Evolutionary conservation across 1,140 invertebrate species (phyloP), one percentile per base, ranked within the genome.

Genomic region (Oedothorax gibbosus): DNA sequence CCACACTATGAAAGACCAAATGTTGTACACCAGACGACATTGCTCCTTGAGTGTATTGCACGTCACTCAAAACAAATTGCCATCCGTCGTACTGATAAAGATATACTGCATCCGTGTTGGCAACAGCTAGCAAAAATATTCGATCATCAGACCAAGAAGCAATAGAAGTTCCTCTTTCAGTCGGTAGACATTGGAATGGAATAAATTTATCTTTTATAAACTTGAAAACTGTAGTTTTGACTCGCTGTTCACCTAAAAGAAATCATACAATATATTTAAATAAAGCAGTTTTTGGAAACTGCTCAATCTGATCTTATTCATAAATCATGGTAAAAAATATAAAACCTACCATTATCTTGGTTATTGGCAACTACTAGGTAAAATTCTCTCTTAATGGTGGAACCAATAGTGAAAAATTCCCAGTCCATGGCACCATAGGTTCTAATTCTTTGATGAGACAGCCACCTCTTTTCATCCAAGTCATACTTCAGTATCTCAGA

Each of bases 401-500:
- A 80, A 66, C 85, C 76, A 57, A 89, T 82, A 11, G 77, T 78
- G 51, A 90, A 90, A 71, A 86, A 88, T 80, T 89, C 86, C 9
- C 89, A 87, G 78, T 89, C 89, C 66, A 87, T 87, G 14, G 89
- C 89, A 57, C 88, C 90, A 69, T 88, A 85, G 0, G 90, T 92
- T 51, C 88, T 85, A 64, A 92, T 89, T 85, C 89, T 89, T 88
- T 92, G 92, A 87, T 90, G 89, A 1, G 88, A 86, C 51, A 89
- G 79, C 88, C 89, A 92, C 54, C 88, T 87, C 50, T 88, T 87
- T 54, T 86, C 83, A 68, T 90, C 87, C 5, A 89, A 62, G 79
- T 91, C 87, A 68, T 90, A 92, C 86, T 89, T 89, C 62, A 90
- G 90, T 53, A 92, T 90, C 87, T 91, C 90, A 3, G 91, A 91